Percentiles rank a stretch among this genome's conserved stretches.
Conservation (phyloP, 2,797 vertebrate genomes). For the Zalophus californianus region DNA sequence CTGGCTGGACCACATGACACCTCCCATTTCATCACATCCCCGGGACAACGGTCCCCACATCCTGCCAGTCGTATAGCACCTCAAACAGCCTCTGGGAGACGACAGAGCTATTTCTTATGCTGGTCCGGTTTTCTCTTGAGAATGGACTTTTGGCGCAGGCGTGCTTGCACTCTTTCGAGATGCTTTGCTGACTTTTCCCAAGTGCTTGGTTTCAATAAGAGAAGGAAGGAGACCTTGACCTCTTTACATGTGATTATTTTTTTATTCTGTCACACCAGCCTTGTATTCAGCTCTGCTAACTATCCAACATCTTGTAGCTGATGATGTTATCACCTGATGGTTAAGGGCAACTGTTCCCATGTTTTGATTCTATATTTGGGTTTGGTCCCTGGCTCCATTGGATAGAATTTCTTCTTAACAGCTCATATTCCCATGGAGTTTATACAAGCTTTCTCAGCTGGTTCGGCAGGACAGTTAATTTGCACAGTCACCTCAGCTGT, state of each 20-base stretch:
- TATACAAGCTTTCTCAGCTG: conserved; percentile 74
- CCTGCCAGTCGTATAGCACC: fast-evolving
- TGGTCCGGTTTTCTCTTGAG: not conserved
- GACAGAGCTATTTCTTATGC: not conserved
- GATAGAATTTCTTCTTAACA: conserved; percentile 66
- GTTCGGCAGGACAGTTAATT: conserved; percentile 72
- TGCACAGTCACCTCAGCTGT: conserved; percentile 75
- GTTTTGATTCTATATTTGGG: conserved; percentile 66
- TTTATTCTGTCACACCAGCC: not conserved
- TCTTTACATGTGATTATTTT: not conserved
- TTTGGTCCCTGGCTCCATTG: not conserved
- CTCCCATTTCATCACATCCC: not conserved
- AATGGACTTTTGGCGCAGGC: not conserved
- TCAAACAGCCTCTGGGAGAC: not conserved
- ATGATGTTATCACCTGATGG: conserved; percentile 50
- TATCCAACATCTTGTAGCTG: conserved; percentile 28
- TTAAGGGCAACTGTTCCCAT: conserved; percentile 14
- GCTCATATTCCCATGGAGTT: conserved; percentile 66
- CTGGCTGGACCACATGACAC: too few relatives aligned
- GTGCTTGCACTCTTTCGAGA: not conserved
- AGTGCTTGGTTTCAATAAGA: not conserved
- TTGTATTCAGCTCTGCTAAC: not conserved
- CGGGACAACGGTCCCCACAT: fast-evolving
- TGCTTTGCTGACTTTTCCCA: not conserved
- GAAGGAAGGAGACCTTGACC: not conserved